Conservation (phyloP, 2,113 vertebrate genomes). For the Equus quagga region DNA sequence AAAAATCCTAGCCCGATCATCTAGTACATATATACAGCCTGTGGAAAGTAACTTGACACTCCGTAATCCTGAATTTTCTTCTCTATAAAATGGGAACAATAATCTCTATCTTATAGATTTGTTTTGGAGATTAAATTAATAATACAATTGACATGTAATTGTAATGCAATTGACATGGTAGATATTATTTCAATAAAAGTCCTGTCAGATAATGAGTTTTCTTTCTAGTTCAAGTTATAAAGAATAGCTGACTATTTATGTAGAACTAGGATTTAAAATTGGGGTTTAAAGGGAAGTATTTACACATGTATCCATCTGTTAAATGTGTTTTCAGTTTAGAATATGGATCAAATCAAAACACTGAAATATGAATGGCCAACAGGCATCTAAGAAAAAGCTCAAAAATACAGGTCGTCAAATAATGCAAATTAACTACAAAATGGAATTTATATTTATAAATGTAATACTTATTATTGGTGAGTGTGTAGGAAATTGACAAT, state of each 20-base stretch:
- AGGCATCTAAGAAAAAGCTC: neutral
- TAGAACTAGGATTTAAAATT: neutral
- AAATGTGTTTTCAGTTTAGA: neutral
- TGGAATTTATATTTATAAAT: neutral
- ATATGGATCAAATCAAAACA: neutral
- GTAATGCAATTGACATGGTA: neutral
- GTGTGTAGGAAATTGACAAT: neutral
- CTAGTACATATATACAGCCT: neutral
- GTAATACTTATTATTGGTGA: neutral
- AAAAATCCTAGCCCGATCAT: neutral
- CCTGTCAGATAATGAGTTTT: neutral
- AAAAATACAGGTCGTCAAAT: neutral
- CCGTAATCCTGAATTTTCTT: neutral
- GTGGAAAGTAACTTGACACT: neutral
- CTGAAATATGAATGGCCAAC: neutral
- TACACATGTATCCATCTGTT: neutral
- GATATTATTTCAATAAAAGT: neutral
- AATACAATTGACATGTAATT: neutral
- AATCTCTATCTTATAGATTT: neutral
- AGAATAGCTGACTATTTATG: neutral
- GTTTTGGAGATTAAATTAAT: neutral
- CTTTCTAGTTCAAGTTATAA: neutral
- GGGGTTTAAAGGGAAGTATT: neutral
- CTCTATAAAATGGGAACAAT: neutral
- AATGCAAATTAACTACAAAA: neutral